These are phyloP conservation scores for Anseranas semipalmata DNA, from an alignment of 2,113 vertebrate species.

Conservation along the genomic window DNA sequence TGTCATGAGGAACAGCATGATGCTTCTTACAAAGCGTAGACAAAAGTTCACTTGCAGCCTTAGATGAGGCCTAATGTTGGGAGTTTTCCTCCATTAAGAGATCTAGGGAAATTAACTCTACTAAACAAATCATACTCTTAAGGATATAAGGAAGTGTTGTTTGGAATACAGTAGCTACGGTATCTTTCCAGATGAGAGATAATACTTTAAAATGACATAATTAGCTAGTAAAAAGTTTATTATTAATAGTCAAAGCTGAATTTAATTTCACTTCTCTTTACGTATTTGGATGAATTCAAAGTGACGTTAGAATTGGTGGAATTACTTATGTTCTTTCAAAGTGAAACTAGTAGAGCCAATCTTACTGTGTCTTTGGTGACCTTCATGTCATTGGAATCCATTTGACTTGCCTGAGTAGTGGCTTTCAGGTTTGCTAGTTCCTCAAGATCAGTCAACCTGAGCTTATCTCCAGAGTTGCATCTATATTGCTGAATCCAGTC, in stretches of 20 bases:
- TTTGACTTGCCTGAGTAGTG: not conserved
- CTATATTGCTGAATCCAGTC: not conserved
- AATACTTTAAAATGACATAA: not conserved
- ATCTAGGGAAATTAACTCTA: not conserved
- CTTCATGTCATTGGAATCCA: fast-evolving
- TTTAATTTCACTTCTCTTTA: not conserved
- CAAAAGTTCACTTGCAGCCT: not conserved
- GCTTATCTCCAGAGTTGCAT: not conserved
- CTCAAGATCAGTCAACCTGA: not conserved
- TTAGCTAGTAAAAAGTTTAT: not conserved
- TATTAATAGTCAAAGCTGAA: not conserved
- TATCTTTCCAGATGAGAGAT: not conserved
- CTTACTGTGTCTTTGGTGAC: not conserved
- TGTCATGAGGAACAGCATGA: not conserved
- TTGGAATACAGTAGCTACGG: not conserved
- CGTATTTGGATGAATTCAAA: not conserved
- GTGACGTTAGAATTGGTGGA: not conserved
- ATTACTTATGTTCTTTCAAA: not conserved
- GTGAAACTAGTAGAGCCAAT: not conserved
- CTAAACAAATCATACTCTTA: not conserved
- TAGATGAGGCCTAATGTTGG: not conserved
- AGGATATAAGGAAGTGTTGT: not conserved
- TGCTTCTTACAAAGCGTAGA: not conserved
- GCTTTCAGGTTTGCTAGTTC: not conserved
- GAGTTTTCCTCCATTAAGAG: not conserved